Percentiles rank a stretch among this genome's conserved stretches.
Conservation (phyloP, 2,113 vertebrate genomes). For the Pagrus major region DNA sequence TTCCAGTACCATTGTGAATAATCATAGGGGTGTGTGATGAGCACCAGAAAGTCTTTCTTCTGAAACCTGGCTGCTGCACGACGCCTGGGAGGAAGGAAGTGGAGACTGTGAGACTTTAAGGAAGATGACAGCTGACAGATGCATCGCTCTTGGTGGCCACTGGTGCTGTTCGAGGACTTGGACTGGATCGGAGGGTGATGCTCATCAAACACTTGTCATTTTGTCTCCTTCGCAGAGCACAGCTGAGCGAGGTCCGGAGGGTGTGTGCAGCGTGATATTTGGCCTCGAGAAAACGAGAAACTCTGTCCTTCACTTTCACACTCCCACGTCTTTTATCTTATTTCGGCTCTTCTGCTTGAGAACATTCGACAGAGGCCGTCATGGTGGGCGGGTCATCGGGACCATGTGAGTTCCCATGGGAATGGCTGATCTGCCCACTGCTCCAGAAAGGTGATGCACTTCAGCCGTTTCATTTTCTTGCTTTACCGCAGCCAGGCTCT, state of each 20-base stretch:
- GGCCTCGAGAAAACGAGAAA: slow-evolving; percentile 51
- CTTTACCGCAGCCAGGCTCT: slow-evolving; percentile 59
- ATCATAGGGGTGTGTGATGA: slow-evolving; percentile 72
- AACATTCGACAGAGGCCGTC: slow-evolving; percentile 49
- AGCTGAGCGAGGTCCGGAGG: slow-evolving; percentile 56
- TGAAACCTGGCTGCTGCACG: slow-evolving; percentile 62
- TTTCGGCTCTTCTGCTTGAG: slow-evolving; percentile 45
- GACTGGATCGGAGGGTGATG: slow-evolving; percentile 46
- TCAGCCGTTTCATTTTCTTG: slow-evolving; percentile 62
- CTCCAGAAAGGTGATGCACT: slow-evolving; percentile 69
- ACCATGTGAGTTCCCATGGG: slow-evolving; percentile 71
- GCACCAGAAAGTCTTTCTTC: slow-evolving; percentile 67
- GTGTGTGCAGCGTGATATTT: slow-evolving; percentile 18
- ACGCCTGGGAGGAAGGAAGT: slow-evolving; percentile 71
- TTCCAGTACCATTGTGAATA: slow-evolving; percentile 60
- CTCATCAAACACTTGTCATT: slow-evolving; percentile 62
- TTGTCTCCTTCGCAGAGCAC: slow-evolving; percentile 41
- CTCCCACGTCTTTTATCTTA: slow-evolving; percentile 39
- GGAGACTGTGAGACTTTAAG: slow-evolving; percentile 42
- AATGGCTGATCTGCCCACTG: slow-evolving; percentile 64
- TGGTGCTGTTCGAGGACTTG: slow-evolving; percentile 57
- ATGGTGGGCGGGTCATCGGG: slow-evolving; percentile 41
- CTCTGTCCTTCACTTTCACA: slow-evolving; percentile 47
- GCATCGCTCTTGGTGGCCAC: slow-evolving; percentile 61
- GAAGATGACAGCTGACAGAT: slow-evolving; percentile 77